Percentiles rank a stretch among this genome's conserved stretches.
phyloP scores from a whole-genome alignment of 2,113 vertebrate species.

The Microcebus griseorufus region DNA sequence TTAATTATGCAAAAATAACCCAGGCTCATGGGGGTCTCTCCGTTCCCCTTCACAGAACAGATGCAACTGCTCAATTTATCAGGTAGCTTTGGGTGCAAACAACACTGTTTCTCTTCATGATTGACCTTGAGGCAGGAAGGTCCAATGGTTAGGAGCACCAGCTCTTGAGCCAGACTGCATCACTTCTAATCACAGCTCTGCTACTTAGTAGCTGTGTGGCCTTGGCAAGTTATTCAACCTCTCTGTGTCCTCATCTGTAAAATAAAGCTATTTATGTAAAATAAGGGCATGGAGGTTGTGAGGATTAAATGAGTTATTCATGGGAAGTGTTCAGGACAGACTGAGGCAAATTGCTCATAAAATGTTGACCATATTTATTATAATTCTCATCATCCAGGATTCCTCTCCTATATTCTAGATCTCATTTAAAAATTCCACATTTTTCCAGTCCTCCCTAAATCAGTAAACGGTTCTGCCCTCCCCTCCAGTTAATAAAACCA shows the following conservation, averaged over 20 bases:
- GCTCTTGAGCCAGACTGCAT: neutral
- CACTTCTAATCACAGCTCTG: neutral
- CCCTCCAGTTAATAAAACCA: neutral
- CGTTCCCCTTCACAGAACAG: neutral
- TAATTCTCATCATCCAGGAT: neutral
- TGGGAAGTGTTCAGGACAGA: neutral
- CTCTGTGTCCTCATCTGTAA: neutral
- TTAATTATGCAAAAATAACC: slow-evolving; percentile 45
- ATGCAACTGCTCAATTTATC: neutral
- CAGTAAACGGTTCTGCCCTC: neutral
- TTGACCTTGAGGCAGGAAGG: neutral
- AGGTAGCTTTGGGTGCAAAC: neutral
- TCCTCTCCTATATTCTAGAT: neutral
- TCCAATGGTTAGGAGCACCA: neutral
- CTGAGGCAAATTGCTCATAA: neutral
- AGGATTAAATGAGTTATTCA: neutral
- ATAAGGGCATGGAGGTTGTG: neutral
- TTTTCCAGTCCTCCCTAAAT: neutral
- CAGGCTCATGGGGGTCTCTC: neutral
- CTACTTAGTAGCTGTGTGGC: neutral
- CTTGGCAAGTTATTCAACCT: neutral
- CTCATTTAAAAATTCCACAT: neutral
- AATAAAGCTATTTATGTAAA: neutral
- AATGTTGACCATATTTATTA: neutral
- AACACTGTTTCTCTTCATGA: neutral